Evolutionary conservation across 2,797 vertebrate species (phyloP).

Genomic region (Epinephelus awoara): DNA sequence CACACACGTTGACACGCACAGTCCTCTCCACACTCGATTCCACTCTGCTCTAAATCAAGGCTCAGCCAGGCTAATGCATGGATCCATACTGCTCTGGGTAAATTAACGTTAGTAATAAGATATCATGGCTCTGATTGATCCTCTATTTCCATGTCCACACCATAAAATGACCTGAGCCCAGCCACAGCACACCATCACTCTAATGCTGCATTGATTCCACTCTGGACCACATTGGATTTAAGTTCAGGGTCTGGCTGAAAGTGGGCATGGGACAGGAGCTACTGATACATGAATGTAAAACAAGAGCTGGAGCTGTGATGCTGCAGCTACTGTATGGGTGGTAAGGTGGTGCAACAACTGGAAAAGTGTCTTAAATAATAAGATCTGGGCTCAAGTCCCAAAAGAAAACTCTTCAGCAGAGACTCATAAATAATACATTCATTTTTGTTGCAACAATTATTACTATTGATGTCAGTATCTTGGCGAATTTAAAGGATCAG

Average conservation of each 20-base stretch:
- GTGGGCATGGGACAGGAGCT: slow-evolving; percentile 33
- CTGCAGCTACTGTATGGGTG: not conserved
- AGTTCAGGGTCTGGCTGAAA: slow-evolving; percentile 44
- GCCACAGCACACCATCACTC: slow-evolving; percentile 93
- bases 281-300: slow-evolving; percentile 32
- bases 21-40: slow-evolving; percentile 62
- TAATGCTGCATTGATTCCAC: slow-evolving; percentile 92
- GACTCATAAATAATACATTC: not conserved
- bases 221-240: slow-evolving; percentile 57
- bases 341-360: not conserved
- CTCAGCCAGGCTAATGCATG: slow-evolving; percentile 89
- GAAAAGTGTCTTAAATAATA: not conserved
- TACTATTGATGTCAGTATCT: not conserved
- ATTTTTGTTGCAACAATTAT: not conserved
- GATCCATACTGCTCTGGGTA: slow-evolving; percentile 95
- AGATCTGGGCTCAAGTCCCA: not conserved
- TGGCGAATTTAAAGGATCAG: no score
- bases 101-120: slow-evolving; percentile 99
- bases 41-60: slow-evolving; percentile 84
- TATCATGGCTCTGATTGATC: slow-evolving; percentile 98
- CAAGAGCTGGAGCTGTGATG: not conserved
- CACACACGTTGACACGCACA: slow-evolving; percentile 32
- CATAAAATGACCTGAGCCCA: slow-evolving; percentile 94
- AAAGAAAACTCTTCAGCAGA: not conserved
- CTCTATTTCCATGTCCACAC: slow-evolving; percentile 89